Evolutionary conservation across 1,140 invertebrate species (phyloP).

Genomic region (Neodiprion virginianus): DNA sequence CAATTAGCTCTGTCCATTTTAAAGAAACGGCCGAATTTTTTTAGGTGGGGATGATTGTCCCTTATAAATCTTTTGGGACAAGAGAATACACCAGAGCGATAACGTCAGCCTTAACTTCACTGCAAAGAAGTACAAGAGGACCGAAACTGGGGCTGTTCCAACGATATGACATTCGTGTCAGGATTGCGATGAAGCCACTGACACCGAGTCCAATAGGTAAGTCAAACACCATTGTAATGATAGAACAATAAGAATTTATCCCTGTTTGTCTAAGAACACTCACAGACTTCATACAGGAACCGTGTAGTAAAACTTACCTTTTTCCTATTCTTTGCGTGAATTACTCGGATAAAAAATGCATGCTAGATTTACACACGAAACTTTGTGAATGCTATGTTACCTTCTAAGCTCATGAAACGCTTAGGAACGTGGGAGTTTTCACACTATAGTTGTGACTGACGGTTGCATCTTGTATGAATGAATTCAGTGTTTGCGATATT

Average conservation of each 20-base stretch:
- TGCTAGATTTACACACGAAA: too few relatives aligned
- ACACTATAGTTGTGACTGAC: too few relatives aligned
- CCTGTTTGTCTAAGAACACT: too few relatives aligned
- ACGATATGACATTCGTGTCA: constrained; percentile 72
- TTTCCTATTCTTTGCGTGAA: too few relatives aligned
- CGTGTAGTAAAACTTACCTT: too few relatives aligned
- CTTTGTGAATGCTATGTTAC: too few relatives aligned
- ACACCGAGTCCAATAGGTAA: constrained; percentile 82
- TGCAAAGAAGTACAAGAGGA: constrained; percentile 62
- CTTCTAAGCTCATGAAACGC: too few relatives aligned
- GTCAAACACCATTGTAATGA: constrained; percentile 35
- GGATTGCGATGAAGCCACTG: constrained; percentile 74
- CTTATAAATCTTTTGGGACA: constrained; percentile 76
- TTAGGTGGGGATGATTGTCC: constrained; percentile 75
- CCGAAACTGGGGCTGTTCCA: constrained; percentile 72
- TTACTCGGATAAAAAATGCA: too few relatives aligned
- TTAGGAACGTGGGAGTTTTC: too few relatives aligned
- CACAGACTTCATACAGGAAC: too few relatives aligned
- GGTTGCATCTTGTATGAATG: too few relatives aligned
- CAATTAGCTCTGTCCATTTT: neutral
- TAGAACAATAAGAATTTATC: neutral
- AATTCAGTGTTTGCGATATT: too few relatives aligned
- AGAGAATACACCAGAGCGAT: constrained; percentile 78
- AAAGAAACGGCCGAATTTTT: neutral
- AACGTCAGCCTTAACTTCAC: constrained; percentile 68